Conservation (phyloP, 2,797 vertebrate genomes). For the Peromyscus attwateri region DNA sequence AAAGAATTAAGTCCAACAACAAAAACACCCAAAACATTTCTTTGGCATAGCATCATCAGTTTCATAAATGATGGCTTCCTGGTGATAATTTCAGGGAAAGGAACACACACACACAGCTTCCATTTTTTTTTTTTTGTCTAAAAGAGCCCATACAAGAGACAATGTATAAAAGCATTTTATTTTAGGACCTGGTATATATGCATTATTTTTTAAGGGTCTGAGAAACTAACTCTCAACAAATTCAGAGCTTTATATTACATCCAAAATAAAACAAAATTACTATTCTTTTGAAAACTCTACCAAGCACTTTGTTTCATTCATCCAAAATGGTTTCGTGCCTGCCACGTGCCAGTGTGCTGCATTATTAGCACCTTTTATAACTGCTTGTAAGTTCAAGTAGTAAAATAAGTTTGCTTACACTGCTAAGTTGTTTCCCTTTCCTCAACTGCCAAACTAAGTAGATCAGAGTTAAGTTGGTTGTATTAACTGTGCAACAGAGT, state of each 20-base stretch:
- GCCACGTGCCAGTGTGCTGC: not conserved
- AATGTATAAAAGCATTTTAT: constrained; percentile 34
- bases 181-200: constrained; percentile 22
- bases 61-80: constrained; percentile 18
- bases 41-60: not conserved
- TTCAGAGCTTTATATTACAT: constrained; percentile 49
- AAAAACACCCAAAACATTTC: not conserved
- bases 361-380: not conserved
- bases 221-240: not conserved
- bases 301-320: constrained; percentile 37
- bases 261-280: constrained; percentile 7
- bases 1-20: constrained; percentile 28
- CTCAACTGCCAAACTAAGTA: not conserved
- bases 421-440: not conserved
- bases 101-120: not conserved
- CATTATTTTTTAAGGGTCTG: constrained; percentile 39
- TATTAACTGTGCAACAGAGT: not conserved
- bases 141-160: not conserved
- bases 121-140: constrained; percentile 44
- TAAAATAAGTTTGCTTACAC: not conserved
- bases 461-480: not conserved
- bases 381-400: not conserved
- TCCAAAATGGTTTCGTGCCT: not conserved
- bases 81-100: not conserved
- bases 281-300: constrained; percentile 44